These are phyloP conservation scores for Nannospalax galili DNA, from an alignment of 2,113 vertebrate species.

Conservation along the genomic window DNA sequence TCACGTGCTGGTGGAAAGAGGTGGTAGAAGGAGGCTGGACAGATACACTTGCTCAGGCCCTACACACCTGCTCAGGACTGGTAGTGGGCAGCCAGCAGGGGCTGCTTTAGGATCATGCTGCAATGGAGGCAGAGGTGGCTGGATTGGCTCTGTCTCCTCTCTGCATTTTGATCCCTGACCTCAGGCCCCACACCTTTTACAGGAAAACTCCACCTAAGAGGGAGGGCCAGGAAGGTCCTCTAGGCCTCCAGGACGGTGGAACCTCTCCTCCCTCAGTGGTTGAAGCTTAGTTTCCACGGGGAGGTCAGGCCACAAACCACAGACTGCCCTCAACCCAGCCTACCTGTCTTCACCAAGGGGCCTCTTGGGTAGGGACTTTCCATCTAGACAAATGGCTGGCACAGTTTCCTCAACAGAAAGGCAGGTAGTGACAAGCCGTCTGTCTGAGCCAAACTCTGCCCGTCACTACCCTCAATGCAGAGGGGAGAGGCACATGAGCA, in stretches of 20 bases:
- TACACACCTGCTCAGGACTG: not conserved
- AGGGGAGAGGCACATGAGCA: not conserved
- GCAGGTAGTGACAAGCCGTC: not conserved
- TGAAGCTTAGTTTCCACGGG: not conserved
- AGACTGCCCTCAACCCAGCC: not conserved
- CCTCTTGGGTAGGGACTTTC: not conserved
- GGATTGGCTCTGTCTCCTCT: not conserved
- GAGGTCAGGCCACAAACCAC: constrained; percentile 7
- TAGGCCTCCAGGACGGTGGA: not conserved
- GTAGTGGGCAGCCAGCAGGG: not conserved
- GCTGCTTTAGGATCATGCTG: not conserved
- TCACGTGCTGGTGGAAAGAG: not conserved
- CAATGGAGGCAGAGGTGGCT: not conserved
- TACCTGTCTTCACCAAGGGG: not conserved
- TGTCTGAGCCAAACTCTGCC: not conserved
- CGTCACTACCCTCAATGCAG: fast-evolving
- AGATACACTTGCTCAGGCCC: no score
- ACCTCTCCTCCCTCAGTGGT: not conserved
- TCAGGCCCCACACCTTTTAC: not conserved
- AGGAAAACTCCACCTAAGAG: not conserved
- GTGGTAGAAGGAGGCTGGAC: not conserved
- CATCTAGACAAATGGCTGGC: not conserved
- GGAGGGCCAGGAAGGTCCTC: not conserved
- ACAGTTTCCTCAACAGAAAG: constrained; percentile 40
- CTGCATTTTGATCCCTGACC: not conserved